Evolutionary conservation across 2,113 vertebrate genomes (phyloP).

Genomic region (Albula goreensis): DNA sequence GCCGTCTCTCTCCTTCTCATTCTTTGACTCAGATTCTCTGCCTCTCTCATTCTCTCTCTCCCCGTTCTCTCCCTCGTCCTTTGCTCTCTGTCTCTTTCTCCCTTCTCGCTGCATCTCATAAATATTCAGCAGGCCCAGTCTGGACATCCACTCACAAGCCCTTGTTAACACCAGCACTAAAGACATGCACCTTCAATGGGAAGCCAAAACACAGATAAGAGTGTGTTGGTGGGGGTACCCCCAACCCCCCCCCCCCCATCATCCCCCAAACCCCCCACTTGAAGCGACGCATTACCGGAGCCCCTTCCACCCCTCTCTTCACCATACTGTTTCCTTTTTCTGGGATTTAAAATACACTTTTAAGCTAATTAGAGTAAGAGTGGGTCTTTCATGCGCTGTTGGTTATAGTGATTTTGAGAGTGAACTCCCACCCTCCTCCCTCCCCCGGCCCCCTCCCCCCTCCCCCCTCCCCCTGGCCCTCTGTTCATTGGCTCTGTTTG

Average conservation of each 20-base stretch:
- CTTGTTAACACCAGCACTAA: slow-evolving; percentile 39
- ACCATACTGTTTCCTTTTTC: slow-evolving; percentile 22
- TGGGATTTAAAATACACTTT: slow-evolving; percentile 41
- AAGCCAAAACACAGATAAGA: slow-evolving; percentile 37
- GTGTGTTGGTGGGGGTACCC: slow-evolving; percentile 48
- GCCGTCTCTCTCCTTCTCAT: not conserved
- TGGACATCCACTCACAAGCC: slow-evolving; percentile 23
- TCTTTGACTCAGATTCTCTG: not conserved
- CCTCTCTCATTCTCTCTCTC: slow-evolving; percentile 22
- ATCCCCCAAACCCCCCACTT: slow-evolving; percentile 16
- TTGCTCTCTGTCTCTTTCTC: not conserved
- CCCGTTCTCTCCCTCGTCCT: not conserved
- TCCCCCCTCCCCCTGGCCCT: slow-evolving; percentile 23
- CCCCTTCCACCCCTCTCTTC: slow-evolving; percentile 22
- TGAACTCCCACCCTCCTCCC: slow-evolving; percentile 2
- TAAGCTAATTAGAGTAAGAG: slow-evolving; percentile 41
- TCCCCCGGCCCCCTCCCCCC: not conserved
- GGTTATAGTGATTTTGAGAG: slow-evolving; percentile 19
- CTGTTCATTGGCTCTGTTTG: slow-evolving; percentile 30
- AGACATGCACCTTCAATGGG: slow-evolving; percentile 32
- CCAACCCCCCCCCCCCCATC: not conserved
- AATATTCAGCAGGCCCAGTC: slow-evolving; percentile 38
- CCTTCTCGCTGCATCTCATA: slow-evolving; percentile 34
- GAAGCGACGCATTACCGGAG: slow-evolving; percentile 21
- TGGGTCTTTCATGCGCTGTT: slow-evolving; percentile 35